Percentiles rank a stretch among this genome's conserved stretches.
These are phyloP conservation scores for Onychorhynchus coronatus DNA, from an alignment of 2,113 vertebrate genomes.

Conservation along the genomic window DNA sequence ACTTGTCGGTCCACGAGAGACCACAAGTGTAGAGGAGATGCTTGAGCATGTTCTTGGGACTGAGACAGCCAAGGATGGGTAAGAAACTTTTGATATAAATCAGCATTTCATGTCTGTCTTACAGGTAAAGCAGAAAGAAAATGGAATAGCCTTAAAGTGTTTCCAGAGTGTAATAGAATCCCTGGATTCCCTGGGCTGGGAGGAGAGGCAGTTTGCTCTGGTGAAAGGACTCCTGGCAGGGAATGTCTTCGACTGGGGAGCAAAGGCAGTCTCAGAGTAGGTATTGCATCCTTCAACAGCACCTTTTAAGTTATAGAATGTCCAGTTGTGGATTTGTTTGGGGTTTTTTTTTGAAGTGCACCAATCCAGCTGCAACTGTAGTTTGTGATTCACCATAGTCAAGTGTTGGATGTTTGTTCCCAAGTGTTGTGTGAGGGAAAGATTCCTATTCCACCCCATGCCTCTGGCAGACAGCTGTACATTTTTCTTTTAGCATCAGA, in stretches of 20 bases:
- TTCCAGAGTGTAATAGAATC: constrained; percentile 84
- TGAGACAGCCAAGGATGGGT: background rate
- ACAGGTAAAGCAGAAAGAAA: constrained; percentile 95
- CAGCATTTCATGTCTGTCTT: background rate
- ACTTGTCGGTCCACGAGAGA: constrained; percentile 36
- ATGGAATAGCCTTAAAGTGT: constrained; percentile 87
- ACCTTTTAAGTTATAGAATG: background rate
- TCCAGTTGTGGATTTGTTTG: background rate
- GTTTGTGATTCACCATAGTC: background rate
- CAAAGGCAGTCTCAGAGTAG: constrained; percentile 96
- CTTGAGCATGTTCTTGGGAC: background rate
- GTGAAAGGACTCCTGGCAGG: constrained; percentile 92
- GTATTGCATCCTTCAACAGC: constrained; percentile 60
- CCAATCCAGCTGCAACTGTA: background rate
- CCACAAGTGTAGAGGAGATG: background rate
- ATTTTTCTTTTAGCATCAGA: background rate
- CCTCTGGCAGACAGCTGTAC: background rate
- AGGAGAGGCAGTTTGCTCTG: constrained; percentile 92
- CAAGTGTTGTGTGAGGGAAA: background rate
- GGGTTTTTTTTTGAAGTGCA: background rate
- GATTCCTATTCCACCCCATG: background rate
- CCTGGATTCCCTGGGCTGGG: constrained; percentile 89
- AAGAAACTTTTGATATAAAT: background rate
- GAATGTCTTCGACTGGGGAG: constrained; percentile 99
- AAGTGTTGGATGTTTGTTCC: background rate